These are phyloP conservation scores for Catostomus latipinnis DNA, from an alignment of 2,797 vertebrate genomes.

Conservation along the genomic window DNA sequence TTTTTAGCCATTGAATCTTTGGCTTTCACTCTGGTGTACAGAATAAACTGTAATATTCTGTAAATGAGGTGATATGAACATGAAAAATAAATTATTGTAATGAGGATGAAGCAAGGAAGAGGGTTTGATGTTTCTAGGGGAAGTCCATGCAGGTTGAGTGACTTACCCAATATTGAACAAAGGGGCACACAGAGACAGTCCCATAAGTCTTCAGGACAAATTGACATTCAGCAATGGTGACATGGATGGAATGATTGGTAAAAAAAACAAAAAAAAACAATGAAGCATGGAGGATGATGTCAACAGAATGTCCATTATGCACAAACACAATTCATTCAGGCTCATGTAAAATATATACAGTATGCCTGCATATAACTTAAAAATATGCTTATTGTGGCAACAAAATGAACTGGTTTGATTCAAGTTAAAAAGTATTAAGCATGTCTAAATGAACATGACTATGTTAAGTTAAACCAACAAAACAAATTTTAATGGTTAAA, in stretches of 20 bases:
- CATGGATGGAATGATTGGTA: slow-evolving; percentile 60
- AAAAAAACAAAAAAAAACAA: slow-evolving; percentile 28
- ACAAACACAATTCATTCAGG: not conserved
- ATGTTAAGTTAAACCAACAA: too few species aligned
- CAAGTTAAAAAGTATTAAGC: too few species aligned
- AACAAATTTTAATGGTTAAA: too few species aligned
- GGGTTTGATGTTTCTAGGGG: slow-evolving; percentile 21
- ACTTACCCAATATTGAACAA: slow-evolving; percentile 81
- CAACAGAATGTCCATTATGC: slow-evolving; percentile 43
- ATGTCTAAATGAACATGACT: too few species aligned
- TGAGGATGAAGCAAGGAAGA: slow-evolving; percentile 40
- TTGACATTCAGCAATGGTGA: slow-evolving; percentile 62
- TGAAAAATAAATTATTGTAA: not conserved
- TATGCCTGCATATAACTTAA: too few species aligned
- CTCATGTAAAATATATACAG: too few species aligned
- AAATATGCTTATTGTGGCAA: too few species aligned
- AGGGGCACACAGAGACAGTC: slow-evolving; percentile 76
- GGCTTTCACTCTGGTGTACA: not conserved
- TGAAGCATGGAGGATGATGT: slow-evolving; percentile 60
- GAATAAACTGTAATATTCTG: not conserved
- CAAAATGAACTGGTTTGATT: too few species aligned
- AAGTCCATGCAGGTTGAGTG: slow-evolving; percentile 69
- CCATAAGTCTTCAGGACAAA: slow-evolving; percentile 77
- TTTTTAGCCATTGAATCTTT: slow-evolving; percentile 9
- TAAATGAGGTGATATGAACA: slow-evolving; percentile 20